Evolutionary conservation across 2,888 invertebrate species (phyloP).

Genomic region (Meloe dianella): DNA sequence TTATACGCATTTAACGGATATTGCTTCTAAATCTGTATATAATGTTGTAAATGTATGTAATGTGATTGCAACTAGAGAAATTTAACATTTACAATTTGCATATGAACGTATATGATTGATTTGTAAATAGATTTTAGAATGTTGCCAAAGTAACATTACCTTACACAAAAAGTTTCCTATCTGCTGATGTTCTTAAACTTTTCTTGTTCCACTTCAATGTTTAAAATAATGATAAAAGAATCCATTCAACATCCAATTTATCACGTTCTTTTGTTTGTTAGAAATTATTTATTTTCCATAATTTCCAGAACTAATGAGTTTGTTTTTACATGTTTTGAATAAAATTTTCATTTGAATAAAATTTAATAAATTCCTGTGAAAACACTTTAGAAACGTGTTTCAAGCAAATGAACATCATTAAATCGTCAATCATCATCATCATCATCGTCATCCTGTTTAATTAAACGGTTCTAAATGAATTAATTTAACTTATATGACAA

Average conservation of each 20-base stretch:
- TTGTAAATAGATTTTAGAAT: background rate
- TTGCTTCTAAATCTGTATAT: constrained; percentile 24
- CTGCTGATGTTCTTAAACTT: background rate
- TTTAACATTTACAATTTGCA: constrained; percentile 3
- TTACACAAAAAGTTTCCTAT: background rate
- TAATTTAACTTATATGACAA: no score
- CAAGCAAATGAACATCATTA: background rate
- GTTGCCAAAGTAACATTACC: background rate
- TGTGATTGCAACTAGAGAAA: constrained; percentile 9
- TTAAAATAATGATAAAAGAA: background rate
- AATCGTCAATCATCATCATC: background rate
- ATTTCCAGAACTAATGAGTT: background rate
- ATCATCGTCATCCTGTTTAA: no score
- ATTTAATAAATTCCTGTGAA: background rate
- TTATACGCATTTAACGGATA: constrained; percentile 42
- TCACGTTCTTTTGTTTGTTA: background rate
- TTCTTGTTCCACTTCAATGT: background rate
- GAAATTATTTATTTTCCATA: background rate
- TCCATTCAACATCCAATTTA: background rate
- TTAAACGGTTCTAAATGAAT: no score
- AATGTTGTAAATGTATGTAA: background rate
- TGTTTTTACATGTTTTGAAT: background rate
- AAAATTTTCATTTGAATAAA: background rate
- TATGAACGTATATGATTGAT: background rate
- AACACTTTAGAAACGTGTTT: background rate